Evolutionary conservation across 2,888 invertebrate species (phyloP).

Genomic region (Tetheella fluctuosa): DNA sequence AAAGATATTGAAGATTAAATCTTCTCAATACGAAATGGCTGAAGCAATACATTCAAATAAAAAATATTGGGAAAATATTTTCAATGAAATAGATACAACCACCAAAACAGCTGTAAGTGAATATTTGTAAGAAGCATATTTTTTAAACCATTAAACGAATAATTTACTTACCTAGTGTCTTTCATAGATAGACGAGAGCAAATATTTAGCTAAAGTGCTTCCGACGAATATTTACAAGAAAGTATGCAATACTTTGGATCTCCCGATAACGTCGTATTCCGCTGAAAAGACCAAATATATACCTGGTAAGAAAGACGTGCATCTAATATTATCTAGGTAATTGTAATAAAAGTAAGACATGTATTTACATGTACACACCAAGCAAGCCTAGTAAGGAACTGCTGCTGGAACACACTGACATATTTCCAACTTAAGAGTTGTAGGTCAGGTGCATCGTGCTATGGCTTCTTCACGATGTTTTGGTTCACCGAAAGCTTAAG

Average conservation of each 20-base stretch:
- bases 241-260: constrained; percentile 65
- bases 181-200: constrained; percentile 57
- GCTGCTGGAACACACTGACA: too few species aligned
- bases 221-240: constrained; percentile 65
- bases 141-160: background rate
- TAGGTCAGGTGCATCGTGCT: too few species aligned
- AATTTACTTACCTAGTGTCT: background rate
- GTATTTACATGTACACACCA: too few species aligned
- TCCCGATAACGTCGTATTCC: constrained; percentile 41
- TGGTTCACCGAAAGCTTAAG: too few species aligned
- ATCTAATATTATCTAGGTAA: too few species aligned
- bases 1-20: constrained; percentile 57
- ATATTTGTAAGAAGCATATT: constrained; percentile 12
- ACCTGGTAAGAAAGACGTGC: constrained; percentile 39
- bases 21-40: constrained; percentile 56
- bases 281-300: constrained; percentile 25
- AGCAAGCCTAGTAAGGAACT: too few species aligned
- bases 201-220: constrained; percentile 57
- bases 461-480: too few species aligned
- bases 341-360: too few species aligned
- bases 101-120: constrained; percentile 48
- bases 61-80: constrained; percentile 67
- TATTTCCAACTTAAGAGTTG: too few species aligned
- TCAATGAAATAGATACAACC: constrained; percentile 49
- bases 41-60: constrained; percentile 62